Conservation (phyloP, 1,140 invertebrate genomes). For the Drosophila auraria region DNA sequence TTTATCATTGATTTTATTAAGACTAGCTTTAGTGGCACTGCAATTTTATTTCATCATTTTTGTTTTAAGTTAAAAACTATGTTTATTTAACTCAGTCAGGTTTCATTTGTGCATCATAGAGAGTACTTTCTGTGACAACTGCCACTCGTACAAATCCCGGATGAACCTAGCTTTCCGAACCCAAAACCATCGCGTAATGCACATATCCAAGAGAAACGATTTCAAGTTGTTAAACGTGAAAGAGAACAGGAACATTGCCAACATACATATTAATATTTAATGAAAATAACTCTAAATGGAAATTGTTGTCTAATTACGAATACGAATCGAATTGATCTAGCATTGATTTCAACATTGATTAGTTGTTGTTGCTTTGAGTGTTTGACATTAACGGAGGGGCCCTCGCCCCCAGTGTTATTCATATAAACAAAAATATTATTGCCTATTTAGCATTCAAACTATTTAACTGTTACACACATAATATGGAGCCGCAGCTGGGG, state of each 20-base stretch:
- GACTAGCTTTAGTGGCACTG: slow-evolving; percentile 37
- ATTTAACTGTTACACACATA: slow-evolving; percentile 69
- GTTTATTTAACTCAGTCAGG: slow-evolving; percentile 26
- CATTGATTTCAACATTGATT: slow-evolving; percentile 53
- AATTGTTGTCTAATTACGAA: slow-evolving; percentile 60
- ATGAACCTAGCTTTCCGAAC: slow-evolving; percentile 17
- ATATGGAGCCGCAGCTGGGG: slow-evolving; percentile 60
- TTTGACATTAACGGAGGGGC: slow-evolving; percentile 27
- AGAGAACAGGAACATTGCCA: slow-evolving; percentile 65
- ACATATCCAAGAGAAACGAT: slow-evolving; percentile 63
- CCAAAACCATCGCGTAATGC: slow-evolving; percentile 52
- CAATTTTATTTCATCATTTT: slow-evolving; percentile 22
- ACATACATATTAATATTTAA: slow-evolving; percentile 58
- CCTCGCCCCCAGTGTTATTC: slow-evolving; percentile 32
- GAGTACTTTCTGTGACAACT: slow-evolving; percentile 24
- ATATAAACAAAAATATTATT: slow-evolving; percentile 47
- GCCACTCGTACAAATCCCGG: slow-evolving; percentile 38
- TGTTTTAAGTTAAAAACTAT: slow-evolving; percentile 24
- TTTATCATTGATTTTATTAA: slow-evolving; percentile 21
- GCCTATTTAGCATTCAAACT: slow-evolving; percentile 55
- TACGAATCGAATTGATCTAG: slow-evolving; percentile 46
- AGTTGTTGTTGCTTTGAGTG: slow-evolving; percentile 74
- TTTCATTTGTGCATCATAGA: slow-evolving; percentile 34
- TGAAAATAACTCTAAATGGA: slow-evolving; percentile 31
- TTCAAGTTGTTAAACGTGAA: slow-evolving; percentile 23